Evolutionary conservation across 2,113 vertebrate genomes (phyloP), one percentile per base, ranked within the genome.

Genomic region (Crotalus helleri): DNA sequence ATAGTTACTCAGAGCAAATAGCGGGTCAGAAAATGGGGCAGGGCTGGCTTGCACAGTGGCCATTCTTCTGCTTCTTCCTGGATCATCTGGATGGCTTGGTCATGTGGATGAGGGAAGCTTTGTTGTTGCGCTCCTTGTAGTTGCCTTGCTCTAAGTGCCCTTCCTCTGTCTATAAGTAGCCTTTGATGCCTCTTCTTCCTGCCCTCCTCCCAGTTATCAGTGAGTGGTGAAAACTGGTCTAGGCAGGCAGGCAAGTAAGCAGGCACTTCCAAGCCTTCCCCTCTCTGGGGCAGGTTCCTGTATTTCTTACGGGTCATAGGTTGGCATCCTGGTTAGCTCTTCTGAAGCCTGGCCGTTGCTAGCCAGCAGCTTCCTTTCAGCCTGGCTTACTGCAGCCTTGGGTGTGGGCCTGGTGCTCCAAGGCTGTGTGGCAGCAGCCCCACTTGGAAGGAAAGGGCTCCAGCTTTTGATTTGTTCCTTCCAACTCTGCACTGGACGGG

Each of bases 1-100:
- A 93, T 13, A 96, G 96, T 94, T 29, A 91, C 92, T 95, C 93
- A 92, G 90, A 94, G 95, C 94, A 93, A 95, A 95, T 95, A 93
- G 44, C 95, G 95, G 0, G 92, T 93, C 88, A 93, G 95, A 96
- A 95, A 95, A 94, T 93, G 95, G 94, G 94, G 92, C 39, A 24
- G 91, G 59, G 95, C 92, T 96, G 95, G 92, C 95, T 92, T 92
- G 93, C 95, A 92, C 95, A 92, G 91, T 26, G 88, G 46, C 29
- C 29, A 26, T 92, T 12, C 51, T 92, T 93, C 96, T 96, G 49
- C 69, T 94, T 96, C 95, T 94, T 96, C 96, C 96, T 94, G 88
- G 89, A 87, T 87, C 69, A 3, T 39, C 69, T 81, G 69, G n/a
- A 17, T 33, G n/a, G 44, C 49, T 17, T 53, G 13, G 46, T 5